phyloP scores from a whole-genome alignment of 1,140 invertebrate species.

The Calosoma granatense region DNA sequence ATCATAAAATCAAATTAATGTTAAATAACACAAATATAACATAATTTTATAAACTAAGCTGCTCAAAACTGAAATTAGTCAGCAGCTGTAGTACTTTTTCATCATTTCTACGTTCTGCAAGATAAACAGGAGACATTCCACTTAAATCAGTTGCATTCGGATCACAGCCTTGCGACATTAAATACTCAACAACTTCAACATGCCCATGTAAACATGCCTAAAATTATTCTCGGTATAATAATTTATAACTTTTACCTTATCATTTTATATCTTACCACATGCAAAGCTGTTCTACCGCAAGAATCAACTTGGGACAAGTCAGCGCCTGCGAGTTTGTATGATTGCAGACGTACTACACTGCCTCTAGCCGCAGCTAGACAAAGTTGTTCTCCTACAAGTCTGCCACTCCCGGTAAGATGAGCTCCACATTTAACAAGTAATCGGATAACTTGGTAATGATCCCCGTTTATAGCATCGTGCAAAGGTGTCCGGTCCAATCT shows the following conservation, averaged over 20 bases:
- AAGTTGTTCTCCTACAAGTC: slow-evolving; percentile 45
- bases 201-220: slow-evolving; percentile 38
- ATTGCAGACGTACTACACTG: slow-evolving; percentile 43
- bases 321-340: slow-evolving; percentile 51
- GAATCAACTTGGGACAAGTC: slow-evolving; percentile 47
- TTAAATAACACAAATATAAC: too few relatives aligned
- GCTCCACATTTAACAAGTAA: slow-evolving; percentile 53
- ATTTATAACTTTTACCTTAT: too few relatives aligned
- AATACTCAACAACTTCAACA: slow-evolving; percentile 30
- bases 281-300: slow-evolving; percentile 49
- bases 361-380: slow-evolving; percentile 48
- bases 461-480: slow-evolving; percentile 49
- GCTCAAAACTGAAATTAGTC: not conserved
- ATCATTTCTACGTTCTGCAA: slow-evolving; percentile 28
- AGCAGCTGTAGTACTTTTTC: not conserved
- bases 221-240: not conserved
- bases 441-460: slow-evolving; percentile 50
- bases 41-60: not conserved
- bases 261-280: slow-evolving; percentile 44
- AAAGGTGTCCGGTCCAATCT: slow-evolving; percentile 49
- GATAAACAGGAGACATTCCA: slow-evolving; percentile 38
- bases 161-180: slow-evolving; percentile 36
- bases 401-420: slow-evolving; percentile 40
- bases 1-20: too few relatives aligned
- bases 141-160: slow-evolving; percentile 32